phyloP scores from a whole-genome alignment of 2,888 invertebrate species.

The Ptychoptera albimana region DNA sequence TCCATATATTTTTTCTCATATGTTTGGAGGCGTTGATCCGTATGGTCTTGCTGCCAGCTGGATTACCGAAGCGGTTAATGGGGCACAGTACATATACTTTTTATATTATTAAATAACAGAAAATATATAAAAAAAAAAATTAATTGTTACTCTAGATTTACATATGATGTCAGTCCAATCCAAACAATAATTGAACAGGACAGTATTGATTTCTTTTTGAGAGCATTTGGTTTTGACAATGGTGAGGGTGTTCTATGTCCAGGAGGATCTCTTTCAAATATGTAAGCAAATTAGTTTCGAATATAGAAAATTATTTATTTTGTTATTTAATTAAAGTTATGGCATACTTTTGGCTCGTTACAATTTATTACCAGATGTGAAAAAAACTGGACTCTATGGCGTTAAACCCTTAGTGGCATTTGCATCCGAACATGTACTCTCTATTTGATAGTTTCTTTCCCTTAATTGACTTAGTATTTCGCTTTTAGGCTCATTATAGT shows the following conservation, averaged over 20 bases:
- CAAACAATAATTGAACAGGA: conserved; percentile 59
- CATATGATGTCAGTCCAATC: conserved; percentile 67
- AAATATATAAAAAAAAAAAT: too few species aligned
- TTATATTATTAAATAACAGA: neutral
- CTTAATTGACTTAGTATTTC: neutral
- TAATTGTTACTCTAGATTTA: too few species aligned
- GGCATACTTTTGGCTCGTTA: conserved; percentile 59
- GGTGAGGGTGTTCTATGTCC: conserved; percentile 67
- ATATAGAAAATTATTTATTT: too few species aligned
- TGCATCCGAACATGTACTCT: conserved; percentile 56
- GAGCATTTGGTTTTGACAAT: conserved; percentile 41
- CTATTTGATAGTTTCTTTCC: neutral
- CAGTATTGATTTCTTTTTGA: conserved; percentile 40
- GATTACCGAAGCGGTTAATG: conserved; percentile 66
- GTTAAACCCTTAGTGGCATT: conserved; percentile 51
- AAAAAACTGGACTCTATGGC: conserved; percentile 44
- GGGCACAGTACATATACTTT: conserved; percentile 47
- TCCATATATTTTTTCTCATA: conserved; percentile 61
- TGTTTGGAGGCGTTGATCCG: conserved; percentile 57
- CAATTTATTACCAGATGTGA: conserved; percentile 47
- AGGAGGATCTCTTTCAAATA: conserved; percentile 64
- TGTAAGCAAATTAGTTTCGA: conserved; percentile 27
- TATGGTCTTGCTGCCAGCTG: conserved; percentile 61
- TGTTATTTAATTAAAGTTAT: conserved; percentile 23
- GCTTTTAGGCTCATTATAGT: conserved; percentile 54